Evolutionary conservation across 2,888 invertebrate species (phyloP), one percentile per base, ranked within the genome.

Genomic region (Tineola bisselliella): DNA sequence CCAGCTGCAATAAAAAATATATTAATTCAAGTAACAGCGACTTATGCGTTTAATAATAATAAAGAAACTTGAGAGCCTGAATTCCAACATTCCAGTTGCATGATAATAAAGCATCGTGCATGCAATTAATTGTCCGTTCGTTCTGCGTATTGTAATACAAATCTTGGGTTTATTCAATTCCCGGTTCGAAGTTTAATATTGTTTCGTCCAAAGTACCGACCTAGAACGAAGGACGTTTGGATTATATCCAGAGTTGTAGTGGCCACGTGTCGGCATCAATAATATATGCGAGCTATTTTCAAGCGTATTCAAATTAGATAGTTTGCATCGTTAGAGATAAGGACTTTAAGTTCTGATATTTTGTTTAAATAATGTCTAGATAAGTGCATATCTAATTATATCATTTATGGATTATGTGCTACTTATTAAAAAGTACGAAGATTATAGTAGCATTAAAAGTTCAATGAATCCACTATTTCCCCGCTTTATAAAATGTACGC

Each of bases 1-100:
- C 89, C 84, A 65, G 91, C 91, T 91, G 86, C 38, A 88, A 88
- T 63, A 19, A 54, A 54, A 25, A 10, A 38, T n/a, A 38, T 38
- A 38, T 38, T 38, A 12, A 38, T 38, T 38, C 10, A 10, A n/a
- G 10, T 38, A 38, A 38, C 38, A 38, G 10, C 31, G 31, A 8
- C 38, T 38, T 38, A 12, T 10, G 38, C 38, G 6, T 38, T 12
- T n/a, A 38, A 10, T 38, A 25, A 25, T 38, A 38, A 38, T 2
- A 6, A 12, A n/a, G 38, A 12, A 38, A 38, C 38, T 38, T 38
- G 38, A 38, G 11, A 38, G 1, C n/a, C 38, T 38, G 38, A 38
- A 38, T 38, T 38, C 38, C 38, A 12, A 38, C 38, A 38, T 38
- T 38, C 38, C 38, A 38, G 10, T 25, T 38, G 2, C n/a, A 38